These are phyloP conservation scores for Strix aluco DNA, from an alignment of 2,113 vertebrate species.

Conservation along the genomic window DNA sequence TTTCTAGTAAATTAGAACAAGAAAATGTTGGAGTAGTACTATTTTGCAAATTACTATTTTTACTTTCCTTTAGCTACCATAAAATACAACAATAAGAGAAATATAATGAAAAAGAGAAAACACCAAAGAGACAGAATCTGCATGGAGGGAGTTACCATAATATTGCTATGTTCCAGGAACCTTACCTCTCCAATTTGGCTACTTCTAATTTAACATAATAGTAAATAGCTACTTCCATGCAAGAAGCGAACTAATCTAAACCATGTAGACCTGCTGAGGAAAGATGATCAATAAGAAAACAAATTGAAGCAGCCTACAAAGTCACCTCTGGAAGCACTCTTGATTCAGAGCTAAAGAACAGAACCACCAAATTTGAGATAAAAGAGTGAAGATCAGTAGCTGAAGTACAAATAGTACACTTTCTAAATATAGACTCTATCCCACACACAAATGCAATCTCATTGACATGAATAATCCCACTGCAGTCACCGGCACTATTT, in stretches of 20 bases:
- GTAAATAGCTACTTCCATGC: not conserved
- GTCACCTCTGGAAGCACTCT: not conserved
- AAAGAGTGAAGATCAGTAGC: not conserved
- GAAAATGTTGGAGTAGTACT: not conserved
- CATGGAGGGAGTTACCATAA: not conserved
- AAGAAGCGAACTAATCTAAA: not conserved
- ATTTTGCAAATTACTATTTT: not conserved
- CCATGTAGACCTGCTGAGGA: not conserved
- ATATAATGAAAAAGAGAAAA: not conserved
- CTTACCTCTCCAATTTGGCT: not conserved
- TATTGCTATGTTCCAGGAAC: not conserved
- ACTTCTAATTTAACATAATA: not conserved
- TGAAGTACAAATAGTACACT: not conserved
- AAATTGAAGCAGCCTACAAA: not conserved
- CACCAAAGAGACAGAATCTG: not conserved
- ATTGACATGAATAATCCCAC: not conserved
- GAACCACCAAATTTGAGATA: not conserved
- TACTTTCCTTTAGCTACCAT: not conserved
- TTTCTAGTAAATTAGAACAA: not conserved
- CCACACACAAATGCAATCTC: not conserved
- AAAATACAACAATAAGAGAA: not conserved
- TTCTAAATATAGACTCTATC: conserved; percentile 10
- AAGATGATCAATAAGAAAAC: not conserved
- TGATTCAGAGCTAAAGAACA: not conserved
- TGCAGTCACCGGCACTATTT: not conserved